Conservation (phyloP, 2,888 invertebrate genomes). For the Teleogryllus oceanicus region DNA sequence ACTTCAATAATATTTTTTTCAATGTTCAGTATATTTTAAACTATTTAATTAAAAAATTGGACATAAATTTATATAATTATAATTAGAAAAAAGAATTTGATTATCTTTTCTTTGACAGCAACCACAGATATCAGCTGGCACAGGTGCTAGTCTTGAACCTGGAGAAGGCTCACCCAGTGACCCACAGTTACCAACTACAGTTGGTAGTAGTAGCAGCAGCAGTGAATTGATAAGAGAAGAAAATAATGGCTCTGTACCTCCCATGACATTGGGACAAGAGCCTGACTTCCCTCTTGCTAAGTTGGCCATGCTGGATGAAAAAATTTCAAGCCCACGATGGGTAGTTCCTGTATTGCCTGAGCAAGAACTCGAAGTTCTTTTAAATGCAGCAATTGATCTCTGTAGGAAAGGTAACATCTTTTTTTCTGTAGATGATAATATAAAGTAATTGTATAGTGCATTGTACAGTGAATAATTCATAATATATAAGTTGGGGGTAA, state of each 20-base stretch:
- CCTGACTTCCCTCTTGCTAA: conserved; percentile 82
- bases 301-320: conserved; percentile 85
- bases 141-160: background rate
- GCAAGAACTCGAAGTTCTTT: conserved; percentile 87
- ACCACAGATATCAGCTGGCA: conserved; percentile 1
- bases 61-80: too few species aligned
- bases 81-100: too few species aligned
- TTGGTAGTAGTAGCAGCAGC: background rate
- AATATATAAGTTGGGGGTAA: too few species aligned
- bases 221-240: conserved; percentile 2
- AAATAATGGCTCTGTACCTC: background rate
- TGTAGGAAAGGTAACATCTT: conserved; percentile 68
- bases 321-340: conserved; percentile 94
- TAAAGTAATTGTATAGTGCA: background rate
- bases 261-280: conserved; percentile 44
- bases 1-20: too few species aligned
- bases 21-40: too few species aligned
- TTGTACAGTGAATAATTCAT: too few species aligned
- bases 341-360: conserved; percentile 95
- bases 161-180: conserved; percentile 6
- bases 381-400: conserved; percentile 84
- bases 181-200: background rate
- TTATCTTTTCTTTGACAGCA: background rate
- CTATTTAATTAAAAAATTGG: too few species aligned
- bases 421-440: background rate